Evolutionary conservation across 2,113 vertebrate species (phyloP).

Genomic region (Gopherus flavomarginatus): DNA sequence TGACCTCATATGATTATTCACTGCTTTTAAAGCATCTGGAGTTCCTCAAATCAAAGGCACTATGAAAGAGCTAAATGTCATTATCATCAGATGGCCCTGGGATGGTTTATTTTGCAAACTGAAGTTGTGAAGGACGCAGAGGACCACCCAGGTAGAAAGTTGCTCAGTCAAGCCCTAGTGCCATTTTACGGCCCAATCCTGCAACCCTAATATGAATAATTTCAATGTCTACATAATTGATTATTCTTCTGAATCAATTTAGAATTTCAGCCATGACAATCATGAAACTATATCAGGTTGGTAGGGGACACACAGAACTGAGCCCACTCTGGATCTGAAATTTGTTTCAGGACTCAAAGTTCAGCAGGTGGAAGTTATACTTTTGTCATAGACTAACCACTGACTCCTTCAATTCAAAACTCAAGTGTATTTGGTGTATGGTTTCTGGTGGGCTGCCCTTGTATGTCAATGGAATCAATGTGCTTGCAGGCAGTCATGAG

Average conservation of each 20-base stretch:
- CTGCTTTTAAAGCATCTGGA: too few species aligned
- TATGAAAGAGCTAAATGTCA: too few species aligned
- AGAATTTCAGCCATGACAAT: not conserved
- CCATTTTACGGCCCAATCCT: not conserved
- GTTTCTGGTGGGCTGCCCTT: not conserved
- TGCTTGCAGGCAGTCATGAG: not conserved
- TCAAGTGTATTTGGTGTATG: not conserved
- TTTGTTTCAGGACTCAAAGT: not conserved
- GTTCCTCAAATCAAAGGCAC: too few species aligned
- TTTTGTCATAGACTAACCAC: not conserved
- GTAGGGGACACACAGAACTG: not conserved
- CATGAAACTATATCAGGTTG: not conserved
- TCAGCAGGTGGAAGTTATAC: not conserved
- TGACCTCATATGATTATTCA: too few species aligned
- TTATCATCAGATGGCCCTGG: too few species aligned
- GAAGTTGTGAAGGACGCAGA: too few species aligned
- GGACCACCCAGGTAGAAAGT: too few species aligned
- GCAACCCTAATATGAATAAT: not conserved
- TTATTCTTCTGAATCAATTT: not conserved
- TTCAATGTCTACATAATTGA: not conserved
- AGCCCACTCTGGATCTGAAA: not conserved
- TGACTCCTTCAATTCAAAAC: not conserved
- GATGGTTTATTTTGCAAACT: too few species aligned
- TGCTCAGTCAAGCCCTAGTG: too few species aligned
- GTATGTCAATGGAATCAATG: not conserved